Percentiles rank a stretch among this genome's conserved stretches.
These are phyloP conservation scores for Andrena bicolor DNA, from an alignment of 2,888 invertebrate species.

Conservation along the genomic window DNA sequence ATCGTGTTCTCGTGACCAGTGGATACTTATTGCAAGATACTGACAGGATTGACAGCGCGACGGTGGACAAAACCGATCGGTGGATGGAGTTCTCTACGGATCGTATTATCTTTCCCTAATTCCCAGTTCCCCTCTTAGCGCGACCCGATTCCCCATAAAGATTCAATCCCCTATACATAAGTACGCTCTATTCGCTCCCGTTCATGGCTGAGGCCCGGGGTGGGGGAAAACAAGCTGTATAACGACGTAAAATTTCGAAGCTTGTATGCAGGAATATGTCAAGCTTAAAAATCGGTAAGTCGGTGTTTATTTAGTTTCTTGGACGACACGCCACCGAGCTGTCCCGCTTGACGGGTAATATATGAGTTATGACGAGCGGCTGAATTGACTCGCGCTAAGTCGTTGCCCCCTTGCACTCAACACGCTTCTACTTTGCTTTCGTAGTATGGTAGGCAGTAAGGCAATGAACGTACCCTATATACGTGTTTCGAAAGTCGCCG, in stretches of 20 bases:
- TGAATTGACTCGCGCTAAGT: conserved; percentile 49
- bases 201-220: conserved; percentile 79
- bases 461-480: conserved; percentile 57
- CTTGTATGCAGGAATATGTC: conserved; percentile 87
- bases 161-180: conserved; percentile 73
- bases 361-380: conserved; percentile 30
- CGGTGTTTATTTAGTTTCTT: conserved; percentile 18
- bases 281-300: conserved; percentile 88
- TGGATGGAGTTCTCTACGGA: conserved; percentile 75
- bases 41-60: conserved; percentile 25
- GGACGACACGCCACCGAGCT: conserved; percentile 5
- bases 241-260: conserved; percentile 72
- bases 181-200: conserved; percentile 71
- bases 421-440: conserved; percentile 58
- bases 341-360: conserved; percentile 14
- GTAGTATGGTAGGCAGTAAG: conserved; percentile 60
- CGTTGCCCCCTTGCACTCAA: conserved; percentile 54
- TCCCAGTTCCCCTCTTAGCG: conserved; percentile 65
- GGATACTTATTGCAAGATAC: background rate
- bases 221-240: conserved; percentile 83
- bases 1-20: conserved; percentile 29
- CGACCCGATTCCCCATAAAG: conserved; percentile 67
- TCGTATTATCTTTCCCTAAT: conserved; percentile 73
- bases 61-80: conserved; percentile 86
- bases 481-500: conserved; percentile 52